These are phyloP conservation scores for Lumbricus terrestris DNA, from an alignment of 2,888 invertebrate species.

Conservation along the genomic window DNA sequence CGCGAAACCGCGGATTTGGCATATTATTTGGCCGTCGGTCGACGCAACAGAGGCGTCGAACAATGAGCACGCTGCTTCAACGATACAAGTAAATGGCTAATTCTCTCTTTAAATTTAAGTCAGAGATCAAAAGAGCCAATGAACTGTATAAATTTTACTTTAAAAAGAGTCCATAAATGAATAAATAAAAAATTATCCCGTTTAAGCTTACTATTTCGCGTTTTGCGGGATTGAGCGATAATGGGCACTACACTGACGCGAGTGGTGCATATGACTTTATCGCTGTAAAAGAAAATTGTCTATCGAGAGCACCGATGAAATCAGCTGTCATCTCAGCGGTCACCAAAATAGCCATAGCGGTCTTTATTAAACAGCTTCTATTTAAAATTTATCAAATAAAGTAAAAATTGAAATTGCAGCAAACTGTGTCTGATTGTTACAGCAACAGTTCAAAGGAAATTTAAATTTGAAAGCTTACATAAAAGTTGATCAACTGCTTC, in stretches of 20 bases:
- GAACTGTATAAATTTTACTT: neutral
- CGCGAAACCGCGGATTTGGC: neutral
- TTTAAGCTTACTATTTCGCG: neutral
- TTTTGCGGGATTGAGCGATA: neutral
- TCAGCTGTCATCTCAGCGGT: neutral
- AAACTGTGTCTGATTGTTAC: neutral
- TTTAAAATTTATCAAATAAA: neutral
- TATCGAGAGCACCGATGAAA: neutral
- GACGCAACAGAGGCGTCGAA: neutral
- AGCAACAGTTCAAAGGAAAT: neutral
- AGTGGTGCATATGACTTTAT: neutral
- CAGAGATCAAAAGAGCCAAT: neutral
- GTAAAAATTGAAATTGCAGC: neutral
- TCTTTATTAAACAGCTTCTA: too few relatives aligned
- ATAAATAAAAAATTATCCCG: neutral
- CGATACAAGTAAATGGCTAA: neutral
- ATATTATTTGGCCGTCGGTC: neutral
- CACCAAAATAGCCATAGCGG: neutral
- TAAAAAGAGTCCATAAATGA: neutral
- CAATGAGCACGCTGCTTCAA: neutral
- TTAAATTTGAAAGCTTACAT: neutral
- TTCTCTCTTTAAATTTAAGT: neutral
- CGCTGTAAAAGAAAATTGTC: neutral
- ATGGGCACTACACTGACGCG: neutral
- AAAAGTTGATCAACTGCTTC: neutral